Evolutionary conservation across 1,140 invertebrate genomes (phyloP).

Genomic region (Drosophila neocordata): DNA sequence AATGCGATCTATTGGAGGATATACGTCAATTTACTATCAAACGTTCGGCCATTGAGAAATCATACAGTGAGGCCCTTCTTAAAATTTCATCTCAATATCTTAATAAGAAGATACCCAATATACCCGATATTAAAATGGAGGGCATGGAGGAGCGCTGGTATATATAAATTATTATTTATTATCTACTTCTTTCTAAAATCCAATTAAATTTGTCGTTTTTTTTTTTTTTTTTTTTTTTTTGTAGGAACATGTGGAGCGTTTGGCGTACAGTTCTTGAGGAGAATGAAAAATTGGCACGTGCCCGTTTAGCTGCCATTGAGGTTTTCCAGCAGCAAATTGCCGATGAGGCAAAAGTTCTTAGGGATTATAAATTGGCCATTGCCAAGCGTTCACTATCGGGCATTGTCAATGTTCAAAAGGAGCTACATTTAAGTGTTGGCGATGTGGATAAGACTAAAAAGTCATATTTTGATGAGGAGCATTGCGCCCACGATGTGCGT

Average conservation of each 20-base stretch:
- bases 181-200: too few relatives aligned
- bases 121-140: conserved; percentile 93
- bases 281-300: conserved; percentile 95
- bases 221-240: background rate
- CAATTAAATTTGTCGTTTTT: background rate
- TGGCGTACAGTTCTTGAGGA: conserved; percentile 97
- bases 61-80: conserved; percentile 95
- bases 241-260: conserved; percentile 97
- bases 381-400: conserved; percentile 95
- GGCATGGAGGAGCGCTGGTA: conserved; percentile 95
- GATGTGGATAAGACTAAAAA: conserved; percentile 98
- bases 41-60: conserved; percentile 95
- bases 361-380: conserved; percentile 92
- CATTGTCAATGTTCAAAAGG: conserved; percentile 94
- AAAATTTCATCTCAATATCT: conserved; percentile 95
- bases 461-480: conserved; percentile 97
- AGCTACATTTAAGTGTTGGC: conserved; percentile 92
- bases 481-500: conserved; percentile 95
- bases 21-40: conserved; percentile 96
- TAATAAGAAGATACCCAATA: conserved; percentile 95
- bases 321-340: conserved; percentile 97
- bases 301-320: conserved; percentile 94
- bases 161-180: too few relatives aligned
- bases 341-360: conserved; percentile 94
- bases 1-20: conserved; percentile 96